Evolutionary conservation across 2,888 invertebrate genomes (phyloP).

Genomic region (Caenorhabditis sp.): DNA sequence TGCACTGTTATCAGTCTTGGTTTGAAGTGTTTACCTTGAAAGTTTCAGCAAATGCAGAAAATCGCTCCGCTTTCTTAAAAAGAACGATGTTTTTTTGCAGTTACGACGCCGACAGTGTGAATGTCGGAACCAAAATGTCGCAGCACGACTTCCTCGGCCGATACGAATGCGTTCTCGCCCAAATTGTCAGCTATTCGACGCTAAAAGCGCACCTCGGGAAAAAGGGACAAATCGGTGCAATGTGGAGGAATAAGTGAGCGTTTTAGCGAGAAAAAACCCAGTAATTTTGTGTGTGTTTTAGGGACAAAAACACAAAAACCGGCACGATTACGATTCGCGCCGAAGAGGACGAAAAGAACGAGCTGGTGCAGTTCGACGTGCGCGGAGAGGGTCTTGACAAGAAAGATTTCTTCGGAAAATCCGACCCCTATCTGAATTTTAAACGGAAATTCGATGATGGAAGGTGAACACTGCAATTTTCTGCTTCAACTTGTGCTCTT

Average conservation of each 20-base stretch:
- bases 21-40: conserved; percentile 71
- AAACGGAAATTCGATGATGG: conserved; percentile 70
- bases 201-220: conserved; percentile 50
- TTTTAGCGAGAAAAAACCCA: not conserved
- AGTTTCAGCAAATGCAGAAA: conserved; percentile 2
- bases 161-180: conserved; percentile 82
- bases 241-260: conserved; percentile 45
- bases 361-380: conserved; percentile 41
- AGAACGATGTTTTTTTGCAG: no score
- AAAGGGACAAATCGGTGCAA: conserved; percentile 18
- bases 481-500: not conserved
- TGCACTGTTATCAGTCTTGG: no score
- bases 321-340: conserved; percentile 65
- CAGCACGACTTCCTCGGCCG: conserved; percentile 82
- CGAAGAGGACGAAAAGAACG: conserved; percentile 72
- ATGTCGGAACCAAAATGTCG: conserved; percentile 48
- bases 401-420: conserved; percentile 75
- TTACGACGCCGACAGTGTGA: conserved; percentile 72
- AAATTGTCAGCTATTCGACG: conserved; percentile 80
- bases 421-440: conserved; percentile 76
- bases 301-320: conserved; percentile 61
- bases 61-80: no score
- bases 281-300: conserved; percentile 31
- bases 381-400: conserved; percentile 65
- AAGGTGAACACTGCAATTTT: conserved; percentile 53